Evolutionary conservation across 2,888 invertebrate genomes (phyloP), one percentile per base, ranked within the genome.

Genomic region (Lapara coniferarum): DNA sequence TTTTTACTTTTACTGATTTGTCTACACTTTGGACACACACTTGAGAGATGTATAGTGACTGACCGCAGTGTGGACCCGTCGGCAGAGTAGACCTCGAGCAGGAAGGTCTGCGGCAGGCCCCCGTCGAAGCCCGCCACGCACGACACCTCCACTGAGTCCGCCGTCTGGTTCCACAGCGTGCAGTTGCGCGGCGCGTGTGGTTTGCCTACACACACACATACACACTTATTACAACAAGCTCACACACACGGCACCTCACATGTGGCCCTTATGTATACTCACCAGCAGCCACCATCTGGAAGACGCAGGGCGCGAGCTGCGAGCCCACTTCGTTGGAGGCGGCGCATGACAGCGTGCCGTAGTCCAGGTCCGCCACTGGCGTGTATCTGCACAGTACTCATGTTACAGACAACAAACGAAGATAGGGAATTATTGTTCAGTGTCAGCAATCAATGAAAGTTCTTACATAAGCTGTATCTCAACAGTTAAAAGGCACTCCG

Each of bases 221-320:
- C 37, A 59, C 2, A 13, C n/a, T 55, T 66, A 44, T 52, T 66
- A n/a, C 8, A 37, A 37, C 7, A 37, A 37, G 8, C 37, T 8
- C 37, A 37, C 37, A 37, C 37, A 37, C 8, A 37, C 37, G 8
- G 37, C 57, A 16, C n/a, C n/a, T 10, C 19, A 16, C 56, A 1
- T 56, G 19, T 25, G 25, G 25, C 25, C 25, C 19, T 3, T 25
- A 67, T n/a, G 12, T 30, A 25, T 12, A 85, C 94, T 94, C 86
- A 98, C 98, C 98, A 80, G 98, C 98, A 68, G 97, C 96, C 56
- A 98, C 97, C 87, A 98, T 96, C 90, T 97, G 97, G 90, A 97
- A 98, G 84, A 97, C 95, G 86, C 98, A 98, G 13, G 98, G 98
- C 76, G 96, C 95, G 76, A 96, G 92, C 88, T 98, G 98, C 70